A percentile compares a stretch with the other conserved stretches of the same genome.
Conservation (phyloP, 2,797 vertebrate genomes). For the Sternarchorhynchus goeldii region DNA sequence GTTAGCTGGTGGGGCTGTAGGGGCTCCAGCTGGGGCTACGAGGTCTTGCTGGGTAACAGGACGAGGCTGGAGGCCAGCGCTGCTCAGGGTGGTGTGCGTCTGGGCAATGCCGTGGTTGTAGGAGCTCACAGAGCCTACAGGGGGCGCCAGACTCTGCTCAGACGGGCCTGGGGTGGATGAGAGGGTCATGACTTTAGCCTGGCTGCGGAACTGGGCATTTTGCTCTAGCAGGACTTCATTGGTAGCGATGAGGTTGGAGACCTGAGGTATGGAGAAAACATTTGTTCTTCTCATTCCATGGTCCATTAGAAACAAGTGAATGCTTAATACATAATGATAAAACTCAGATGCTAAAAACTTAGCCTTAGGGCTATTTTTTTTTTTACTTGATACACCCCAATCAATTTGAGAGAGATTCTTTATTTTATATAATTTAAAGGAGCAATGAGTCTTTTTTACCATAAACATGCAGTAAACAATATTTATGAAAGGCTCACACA, state of each 20-base stretch:
- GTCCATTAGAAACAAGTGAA: too few relatives aligned
- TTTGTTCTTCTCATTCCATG: too few relatives aligned
- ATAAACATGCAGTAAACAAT: too few relatives aligned
- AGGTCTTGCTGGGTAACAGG: constrained; percentile 91
- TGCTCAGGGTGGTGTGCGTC: constrained; percentile 98
- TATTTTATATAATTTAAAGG: too few relatives aligned
- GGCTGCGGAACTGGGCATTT: constrained; percentile 95
- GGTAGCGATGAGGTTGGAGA: constrained; percentile 92
- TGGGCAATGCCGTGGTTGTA: constrained; percentile 97
- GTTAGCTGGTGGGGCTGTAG: constrained; percentile 81
- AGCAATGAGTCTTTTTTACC: too few relatives aligned
- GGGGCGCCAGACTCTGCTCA: constrained; percentile 88
- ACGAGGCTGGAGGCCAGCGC: constrained; percentile 89
- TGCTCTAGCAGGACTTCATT: constrained; percentile 98
- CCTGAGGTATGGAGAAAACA: constrained; percentile 57
- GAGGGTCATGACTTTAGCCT: constrained; percentile 94
- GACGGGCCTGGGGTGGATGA: constrained; percentile 85
- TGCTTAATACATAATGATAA: too few relatives aligned
- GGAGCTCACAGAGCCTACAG: constrained; percentile 89
- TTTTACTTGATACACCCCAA: too few relatives aligned
- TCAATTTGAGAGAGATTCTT: too few relatives aligned
- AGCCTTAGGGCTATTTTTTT: too few relatives aligned
- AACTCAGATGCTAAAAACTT: too few relatives aligned
- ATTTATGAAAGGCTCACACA: too few relatives aligned
- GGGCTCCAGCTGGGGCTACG: constrained; percentile 83